These are phyloP conservation scores for Lasiommata megera DNA, from an alignment of 2,888 invertebrate species.

Conservation along the genomic window DNA sequence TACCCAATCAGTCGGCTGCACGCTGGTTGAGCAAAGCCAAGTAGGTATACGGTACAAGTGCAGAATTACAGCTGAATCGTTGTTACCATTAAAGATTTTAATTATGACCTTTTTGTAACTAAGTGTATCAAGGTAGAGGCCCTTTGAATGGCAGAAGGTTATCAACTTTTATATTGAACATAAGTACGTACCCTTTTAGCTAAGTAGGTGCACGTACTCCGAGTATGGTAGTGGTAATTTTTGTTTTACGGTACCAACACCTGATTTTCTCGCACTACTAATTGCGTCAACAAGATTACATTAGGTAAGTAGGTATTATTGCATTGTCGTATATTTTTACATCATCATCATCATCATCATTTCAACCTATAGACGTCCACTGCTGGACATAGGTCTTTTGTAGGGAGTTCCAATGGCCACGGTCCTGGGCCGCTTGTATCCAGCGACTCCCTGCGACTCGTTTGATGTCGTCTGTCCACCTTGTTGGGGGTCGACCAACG, in stretches of 20 bases:
- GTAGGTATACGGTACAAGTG: not conserved
- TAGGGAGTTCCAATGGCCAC: too few relatives aligned
- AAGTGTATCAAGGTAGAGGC: slow-evolving; percentile 17
- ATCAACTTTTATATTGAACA: slow-evolving; percentile 6
- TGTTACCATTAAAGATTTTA: not conserved
- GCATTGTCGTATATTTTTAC: too few relatives aligned
- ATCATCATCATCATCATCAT: too few relatives aligned
- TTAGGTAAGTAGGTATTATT: too few relatives aligned
- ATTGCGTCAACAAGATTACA: too few relatives aligned
- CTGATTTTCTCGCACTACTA: not conserved
- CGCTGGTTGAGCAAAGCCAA: slow-evolving; percentile 4
- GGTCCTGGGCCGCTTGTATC: too few relatives aligned
- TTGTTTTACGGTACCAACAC: not conserved
- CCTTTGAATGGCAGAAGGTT: slow-evolving; percentile 12
- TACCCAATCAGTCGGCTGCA: not conserved
- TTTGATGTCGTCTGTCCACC: too few relatives aligned
- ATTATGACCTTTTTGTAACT: slow-evolving; percentile 10
- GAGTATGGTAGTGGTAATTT: not conserved
- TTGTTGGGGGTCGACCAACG: too few relatives aligned
- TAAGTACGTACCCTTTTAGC: not conserved
- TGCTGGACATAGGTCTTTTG: too few relatives aligned
- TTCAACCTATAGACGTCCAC: too few relatives aligned
- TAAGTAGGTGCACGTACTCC: not conserved
- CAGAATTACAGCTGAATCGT: not conserved
- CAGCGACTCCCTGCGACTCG: too few relatives aligned